phyloP scores from a whole-genome alignment of 2,888 invertebrate genomes.

The Shargacucullia verbasci region DNA sequence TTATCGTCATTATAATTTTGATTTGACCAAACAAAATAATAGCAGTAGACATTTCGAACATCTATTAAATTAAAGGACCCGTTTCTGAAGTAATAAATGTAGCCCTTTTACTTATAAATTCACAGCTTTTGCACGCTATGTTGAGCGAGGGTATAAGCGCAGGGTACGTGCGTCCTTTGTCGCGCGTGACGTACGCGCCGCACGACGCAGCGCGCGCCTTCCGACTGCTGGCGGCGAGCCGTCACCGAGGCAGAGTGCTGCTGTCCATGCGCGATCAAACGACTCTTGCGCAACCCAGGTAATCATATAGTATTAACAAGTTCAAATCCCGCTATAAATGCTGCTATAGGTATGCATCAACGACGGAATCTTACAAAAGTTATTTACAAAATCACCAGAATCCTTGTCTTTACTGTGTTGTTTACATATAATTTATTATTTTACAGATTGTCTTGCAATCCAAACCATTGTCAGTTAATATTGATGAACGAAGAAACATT shows the following conservation, averaged over 20 bases:
- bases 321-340: no score
- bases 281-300: conserved; percentile 53
- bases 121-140: conserved; percentile 65
- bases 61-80: no score
- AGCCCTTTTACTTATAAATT: not conserved
- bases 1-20: no score
- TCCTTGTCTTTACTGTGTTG: no score
- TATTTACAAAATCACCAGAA: no score
- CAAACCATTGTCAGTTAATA: conserved; percentile 49
- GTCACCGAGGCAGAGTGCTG: conserved; percentile 74
- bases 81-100: no score
- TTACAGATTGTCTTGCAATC: conserved; percentile 50
- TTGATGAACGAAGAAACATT: conserved; percentile 60
- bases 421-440: conserved; percentile 3
- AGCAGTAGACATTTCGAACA: no score
- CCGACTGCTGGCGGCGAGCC: conserved; percentile 66
- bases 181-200: conserved; percentile 67
- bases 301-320: not conserved
- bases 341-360: no score
- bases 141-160: conserved; percentile 70
- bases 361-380: no score
- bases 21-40: no score
- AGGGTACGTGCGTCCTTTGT: conserved; percentile 74
- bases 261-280: conserved; percentile 55
- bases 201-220: conserved; percentile 66